Conservation (phyloP, 1,140 invertebrate genomes). For the Hyles euphorbiae region DNA sequence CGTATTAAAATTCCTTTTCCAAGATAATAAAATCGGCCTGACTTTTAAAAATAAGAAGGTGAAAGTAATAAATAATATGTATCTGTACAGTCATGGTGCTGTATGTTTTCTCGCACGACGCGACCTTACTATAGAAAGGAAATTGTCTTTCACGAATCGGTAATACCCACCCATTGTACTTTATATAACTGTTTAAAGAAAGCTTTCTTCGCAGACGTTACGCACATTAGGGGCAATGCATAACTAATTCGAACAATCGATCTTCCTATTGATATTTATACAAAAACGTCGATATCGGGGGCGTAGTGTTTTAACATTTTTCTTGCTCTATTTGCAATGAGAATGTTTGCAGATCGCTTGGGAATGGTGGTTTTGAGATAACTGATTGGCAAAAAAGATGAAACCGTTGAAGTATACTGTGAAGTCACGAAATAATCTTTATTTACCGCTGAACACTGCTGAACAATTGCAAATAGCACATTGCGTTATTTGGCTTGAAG, state of each 20-base stretch:
- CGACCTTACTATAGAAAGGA: constrained; percentile 20
- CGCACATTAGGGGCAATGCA: constrained; percentile 3
- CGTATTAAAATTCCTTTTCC: background rate
- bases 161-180: constrained; percentile 34
- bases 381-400: too few relatives aligned
- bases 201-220: constrained; percentile 10
- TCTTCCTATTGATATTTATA: constrained; percentile 3
- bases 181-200: constrained; percentile 15
- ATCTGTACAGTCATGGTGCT: background rate
- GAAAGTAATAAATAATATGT: too few relatives aligned
- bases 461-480: too few relatives aligned
- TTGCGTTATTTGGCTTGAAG: too few relatives aligned
- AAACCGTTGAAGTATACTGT: too few relatives aligned
- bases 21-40: background rate
- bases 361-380: too few relatives aligned
- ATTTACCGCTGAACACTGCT: too few relatives aligned
- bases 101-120: constrained; percentile 15
- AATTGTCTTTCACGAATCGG: constrained; percentile 57
- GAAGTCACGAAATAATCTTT: too few relatives aligned
- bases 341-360: background rate
- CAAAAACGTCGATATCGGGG: constrained; percentile 2
- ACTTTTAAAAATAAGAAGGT: too few relatives aligned
- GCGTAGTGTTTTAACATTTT: background rate
- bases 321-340: constrained; percentile 3
- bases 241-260: constrained; percentile 3